These are phyloP conservation scores for Drosophila nigritarsus DNA, from an alignment of 2,888 invertebrate species.

Conservation along the genomic window DNA sequence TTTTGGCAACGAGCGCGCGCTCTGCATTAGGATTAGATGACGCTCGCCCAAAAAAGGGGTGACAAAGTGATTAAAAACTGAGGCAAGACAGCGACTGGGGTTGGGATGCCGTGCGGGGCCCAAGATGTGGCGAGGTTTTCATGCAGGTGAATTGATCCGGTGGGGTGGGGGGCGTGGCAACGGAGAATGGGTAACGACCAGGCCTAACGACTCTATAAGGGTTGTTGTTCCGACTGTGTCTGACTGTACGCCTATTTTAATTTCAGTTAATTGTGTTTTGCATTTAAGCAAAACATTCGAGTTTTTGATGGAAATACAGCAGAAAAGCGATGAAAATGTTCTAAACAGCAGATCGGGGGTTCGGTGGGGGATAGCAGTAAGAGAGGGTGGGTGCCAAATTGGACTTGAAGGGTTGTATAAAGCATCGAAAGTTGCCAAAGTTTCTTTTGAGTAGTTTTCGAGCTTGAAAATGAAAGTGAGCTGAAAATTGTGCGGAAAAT, in stretches of 20 bases:
- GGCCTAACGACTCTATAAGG: slow-evolving; percentile 56
- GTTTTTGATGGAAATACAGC: slow-evolving; percentile 74
- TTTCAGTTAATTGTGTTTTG: slow-evolving; percentile 79
- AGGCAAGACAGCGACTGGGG: slow-evolving; percentile 50
- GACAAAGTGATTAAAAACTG: slow-evolving; percentile 79
- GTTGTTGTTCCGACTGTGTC: slow-evolving; percentile 49
- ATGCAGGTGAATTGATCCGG: slow-evolving; percentile 41
- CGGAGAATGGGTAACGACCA: background rate
- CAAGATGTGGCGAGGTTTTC: slow-evolving; percentile 54
- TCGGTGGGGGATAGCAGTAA: slow-evolving; percentile 5
- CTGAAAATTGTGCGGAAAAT: slow-evolving; percentile 16
- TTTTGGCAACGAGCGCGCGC: slow-evolving; percentile 56
- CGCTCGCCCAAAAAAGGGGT: slow-evolving; percentile 57
- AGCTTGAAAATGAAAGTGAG: slow-evolving; percentile 37
- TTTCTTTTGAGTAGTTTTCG: slow-evolving; percentile 47
- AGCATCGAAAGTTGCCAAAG: slow-evolving; percentile 43
- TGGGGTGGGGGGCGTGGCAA: background rate
- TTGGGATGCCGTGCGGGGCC: slow-evolving; percentile 29
- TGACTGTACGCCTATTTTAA: slow-evolving; percentile 68
- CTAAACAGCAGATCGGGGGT: slow-evolving; percentile 12
- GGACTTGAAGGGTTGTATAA: slow-evolving; percentile 45
- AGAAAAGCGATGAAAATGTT: slow-evolving; percentile 73
- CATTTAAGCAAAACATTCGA: slow-evolving; percentile 71
- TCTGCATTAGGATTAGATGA: slow-evolving; percentile 63
- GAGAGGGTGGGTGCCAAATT: slow-evolving; percentile 30